phyloP scores from a whole-genome alignment of 2,888 invertebrate genomes.

The Tachina lurida region DNA sequence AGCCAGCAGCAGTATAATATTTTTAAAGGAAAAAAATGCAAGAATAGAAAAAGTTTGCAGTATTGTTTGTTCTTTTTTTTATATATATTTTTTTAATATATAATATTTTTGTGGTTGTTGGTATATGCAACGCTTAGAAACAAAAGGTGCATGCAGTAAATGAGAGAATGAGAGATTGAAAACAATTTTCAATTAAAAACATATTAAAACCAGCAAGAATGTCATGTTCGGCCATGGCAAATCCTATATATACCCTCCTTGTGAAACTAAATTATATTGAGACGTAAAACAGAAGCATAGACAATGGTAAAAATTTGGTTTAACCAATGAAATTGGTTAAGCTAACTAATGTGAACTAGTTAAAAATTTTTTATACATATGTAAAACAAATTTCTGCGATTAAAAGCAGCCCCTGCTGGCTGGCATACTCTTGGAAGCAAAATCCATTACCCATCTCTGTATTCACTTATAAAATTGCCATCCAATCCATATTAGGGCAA shows the following conservation, averaged over 20 bases:
- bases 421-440: too few species aligned
- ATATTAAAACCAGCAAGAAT: slow-evolving; percentile 22
- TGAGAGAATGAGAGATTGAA: slow-evolving; percentile 42
- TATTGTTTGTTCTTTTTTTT: slow-evolving; percentile 10
- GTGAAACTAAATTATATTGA: too few species aligned
- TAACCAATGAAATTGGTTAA: too few species aligned
- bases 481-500: too few species aligned
- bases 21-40: background rate
- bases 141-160: slow-evolving; percentile 34
- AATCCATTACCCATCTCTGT: too few species aligned
- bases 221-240: background rate
- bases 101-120: background rate
- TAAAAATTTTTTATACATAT: too few species aligned
- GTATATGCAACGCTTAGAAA: slow-evolving; percentile 22
- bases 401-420: too few species aligned
- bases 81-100: background rate
- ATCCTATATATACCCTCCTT: background rate
- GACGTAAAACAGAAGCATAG: fast-evolving
- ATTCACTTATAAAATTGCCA: too few species aligned
- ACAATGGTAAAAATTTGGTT: too few species aligned
- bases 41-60: slow-evolving; percentile 36
- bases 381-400: too few species aligned
- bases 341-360: too few species aligned
- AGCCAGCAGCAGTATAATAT: slow-evolving; percentile 18
- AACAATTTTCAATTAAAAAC: slow-evolving; percentile 61